These are phyloP conservation scores for Erebia palarica DNA, from an alignment of 2,888 invertebrate genomes.

Conservation along the genomic window DNA sequence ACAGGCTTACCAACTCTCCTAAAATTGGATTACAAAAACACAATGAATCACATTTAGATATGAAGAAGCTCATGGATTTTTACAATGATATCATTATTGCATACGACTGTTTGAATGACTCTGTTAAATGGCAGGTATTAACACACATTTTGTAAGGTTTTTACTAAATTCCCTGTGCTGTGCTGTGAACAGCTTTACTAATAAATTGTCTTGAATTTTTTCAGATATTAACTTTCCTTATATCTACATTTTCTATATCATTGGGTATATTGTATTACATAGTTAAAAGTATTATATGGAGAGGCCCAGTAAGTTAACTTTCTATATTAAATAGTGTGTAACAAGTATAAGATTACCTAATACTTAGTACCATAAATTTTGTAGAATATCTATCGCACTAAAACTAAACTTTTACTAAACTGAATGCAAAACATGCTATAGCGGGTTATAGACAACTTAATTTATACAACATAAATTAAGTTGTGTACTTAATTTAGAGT, in stretches of 20 bases:
- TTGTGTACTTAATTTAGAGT: too few species aligned
- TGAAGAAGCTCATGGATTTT: constrained; percentile 33
- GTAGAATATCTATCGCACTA: too few species aligned
- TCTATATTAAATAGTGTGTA: too few species aligned
- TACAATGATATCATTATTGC: constrained; percentile 40
- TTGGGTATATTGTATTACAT: constrained; percentile 51
- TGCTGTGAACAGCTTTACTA: background rate
- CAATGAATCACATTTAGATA: constrained; percentile 11
- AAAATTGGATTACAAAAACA: background rate
- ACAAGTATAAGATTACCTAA: too few species aligned
- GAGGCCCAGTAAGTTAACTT: constrained; percentile 47
- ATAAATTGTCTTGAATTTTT: constrained; percentile 37
- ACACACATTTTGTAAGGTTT: background rate
- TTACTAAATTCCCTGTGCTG: background rate
- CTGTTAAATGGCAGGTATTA: constrained; percentile 43
- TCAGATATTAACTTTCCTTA: constrained; percentile 58
- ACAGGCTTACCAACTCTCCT: background rate
- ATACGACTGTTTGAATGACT: constrained; percentile 39
- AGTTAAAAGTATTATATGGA: constrained; percentile 50
- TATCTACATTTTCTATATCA: constrained; percentile 52
- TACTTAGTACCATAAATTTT: too few species aligned
- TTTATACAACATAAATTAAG: too few species aligned
- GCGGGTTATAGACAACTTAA: too few species aligned
- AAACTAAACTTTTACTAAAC: too few species aligned
- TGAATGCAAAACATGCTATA: too few species aligned